These are phyloP conservation scores for Prunella himalayana DNA, from an alignment of 2,113 vertebrate species.

Conservation along the genomic window DNA sequence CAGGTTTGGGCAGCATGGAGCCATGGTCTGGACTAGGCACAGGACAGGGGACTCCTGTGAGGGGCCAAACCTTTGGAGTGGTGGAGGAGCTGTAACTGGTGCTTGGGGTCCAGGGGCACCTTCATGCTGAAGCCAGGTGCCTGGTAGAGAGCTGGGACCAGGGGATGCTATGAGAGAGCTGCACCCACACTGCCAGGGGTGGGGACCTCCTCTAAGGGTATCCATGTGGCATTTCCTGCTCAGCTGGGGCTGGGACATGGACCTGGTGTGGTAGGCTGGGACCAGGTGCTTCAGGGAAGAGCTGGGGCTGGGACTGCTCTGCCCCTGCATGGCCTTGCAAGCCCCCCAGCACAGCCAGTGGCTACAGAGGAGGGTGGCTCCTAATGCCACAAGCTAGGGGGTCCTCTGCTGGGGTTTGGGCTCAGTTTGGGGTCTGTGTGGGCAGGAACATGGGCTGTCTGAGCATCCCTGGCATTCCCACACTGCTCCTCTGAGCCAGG, in stretches of 20 bases:
- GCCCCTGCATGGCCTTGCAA: not conserved
- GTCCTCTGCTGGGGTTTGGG: not conserved
- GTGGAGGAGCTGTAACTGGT: not conserved
- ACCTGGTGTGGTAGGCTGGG: accelerated
- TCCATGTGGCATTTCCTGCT: not conserved
- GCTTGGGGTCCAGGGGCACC: not conserved
- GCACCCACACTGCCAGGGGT: accelerated
- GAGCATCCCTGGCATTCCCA: not conserved
- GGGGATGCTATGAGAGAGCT: not conserved
- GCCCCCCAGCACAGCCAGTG: not conserved
- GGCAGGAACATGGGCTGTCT: not conserved
- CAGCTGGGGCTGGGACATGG: not conserved
- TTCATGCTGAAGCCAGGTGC: not conserved
- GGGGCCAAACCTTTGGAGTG: not conserved
- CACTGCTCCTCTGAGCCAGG: not conserved
- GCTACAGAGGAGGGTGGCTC: not conserved
- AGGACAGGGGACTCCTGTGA: not conserved
- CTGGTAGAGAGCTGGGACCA: accelerated
- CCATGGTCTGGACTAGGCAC: not conserved
- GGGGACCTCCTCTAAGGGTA: not conserved
- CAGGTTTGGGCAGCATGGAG: not conserved
- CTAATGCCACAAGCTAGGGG: not conserved
- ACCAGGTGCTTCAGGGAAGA: not conserved
- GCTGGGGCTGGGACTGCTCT: not conserved
- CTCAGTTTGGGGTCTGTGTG: not conserved